A percentile compares a stretch with the other conserved stretches of the same genome.
Evolutionary conservation across 2,888 invertebrate genomes (phyloP).

Genomic region (Furcula furcula): DNA sequence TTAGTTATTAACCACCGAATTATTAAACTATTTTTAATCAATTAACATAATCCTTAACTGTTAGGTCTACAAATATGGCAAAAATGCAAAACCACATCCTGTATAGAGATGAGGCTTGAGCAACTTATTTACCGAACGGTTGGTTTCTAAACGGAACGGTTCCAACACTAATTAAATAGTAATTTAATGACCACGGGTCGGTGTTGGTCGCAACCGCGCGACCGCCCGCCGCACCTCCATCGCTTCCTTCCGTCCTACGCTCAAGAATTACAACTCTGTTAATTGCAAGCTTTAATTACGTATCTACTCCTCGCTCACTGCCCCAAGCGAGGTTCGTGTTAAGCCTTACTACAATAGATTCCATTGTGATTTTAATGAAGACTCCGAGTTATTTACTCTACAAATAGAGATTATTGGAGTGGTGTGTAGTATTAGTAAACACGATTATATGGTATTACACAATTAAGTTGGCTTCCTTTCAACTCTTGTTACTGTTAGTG

Average conservation of each 20-base stretch:
- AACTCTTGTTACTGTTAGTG: too few species aligned
- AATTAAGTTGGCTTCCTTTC: neutral
- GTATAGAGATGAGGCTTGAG: neutral
- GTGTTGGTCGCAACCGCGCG: slow-evolving; percentile 6
- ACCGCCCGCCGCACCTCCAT: neutral
- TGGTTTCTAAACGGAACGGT: slow-evolving; percentile 1
- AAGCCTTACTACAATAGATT: slow-evolving; percentile 27
- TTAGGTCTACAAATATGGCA: too few species aligned
- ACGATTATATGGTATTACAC: slow-evolving; percentile 3
- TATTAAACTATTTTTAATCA: too few species aligned
- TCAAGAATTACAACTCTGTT: slow-evolving; percentile 35
- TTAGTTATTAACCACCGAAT: too few species aligned
- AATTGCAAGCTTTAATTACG: slow-evolving; percentile 44
- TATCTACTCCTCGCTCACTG: slow-evolving; percentile 24
- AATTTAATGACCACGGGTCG: slow-evolving; percentile 1
- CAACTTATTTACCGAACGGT: neutral
- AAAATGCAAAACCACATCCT: neutral
- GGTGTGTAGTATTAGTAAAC: slow-evolving; percentile 7
- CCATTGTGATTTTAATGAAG: slow-evolving; percentile 33
- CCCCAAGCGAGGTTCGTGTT: slow-evolving; percentile 20
- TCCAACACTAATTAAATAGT: neutral
- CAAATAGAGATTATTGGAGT: slow-evolving; percentile 15
- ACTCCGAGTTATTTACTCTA: slow-evolving; percentile 15
- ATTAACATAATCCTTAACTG: too few species aligned
- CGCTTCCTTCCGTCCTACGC: slow-evolving; percentile 4